Evolutionary conservation across 1,140 invertebrate species (phyloP), one percentile per base, ranked within the genome.

Genomic region (silkworm (Bombyx mori)): DNA sequence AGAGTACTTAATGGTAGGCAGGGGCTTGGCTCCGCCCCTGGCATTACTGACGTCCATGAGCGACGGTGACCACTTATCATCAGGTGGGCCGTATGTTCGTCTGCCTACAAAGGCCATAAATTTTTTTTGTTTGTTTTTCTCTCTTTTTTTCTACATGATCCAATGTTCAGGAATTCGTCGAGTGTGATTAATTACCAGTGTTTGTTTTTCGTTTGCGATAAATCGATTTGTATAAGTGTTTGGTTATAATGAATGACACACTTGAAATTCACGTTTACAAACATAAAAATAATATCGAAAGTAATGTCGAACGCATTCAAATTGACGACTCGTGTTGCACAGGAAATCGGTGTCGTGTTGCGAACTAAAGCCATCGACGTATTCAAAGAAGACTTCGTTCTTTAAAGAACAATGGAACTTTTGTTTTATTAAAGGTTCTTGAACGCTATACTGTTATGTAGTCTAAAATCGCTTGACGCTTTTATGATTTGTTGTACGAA

Each of bases 281-380:
- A 7, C 48, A 10, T 7, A 7, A 22, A 49, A 1, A 49, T 49
- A 49, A 49, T 49, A 49, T 49, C 48, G 48, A 4, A 22, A 8
- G n/a, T n/a, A 18, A 7, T 12, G 8, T 12, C n/a, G 8, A 49
- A 18, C 6, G 45, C 8, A 49, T n/a, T 7, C 10, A 22, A 22
- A 3, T 22, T 22, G 43, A 22, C 50, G 12, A 3, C 57, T 65
- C 61, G 62, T 68, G 65, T 56, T 57, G 45, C 73, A 78, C 74
- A 82, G 77, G 77, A 84, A 78, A 79, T 77, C 69, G 75, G 77
- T 79, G 80, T 78, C 80, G 65, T 65, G 66, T 79, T 78, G 63
- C 65, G 60, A 63, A 72, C 62, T 57, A 60, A 64, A 66, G 68
- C 61, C 66, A 71, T 68, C 61, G 69, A 62, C 60, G 63, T 63